Percentiles rank a stretch among this genome's conserved stretches.
Conservation (phyloP, 2,797 vertebrate species). For the Ctenopoma multispine region DNA sequence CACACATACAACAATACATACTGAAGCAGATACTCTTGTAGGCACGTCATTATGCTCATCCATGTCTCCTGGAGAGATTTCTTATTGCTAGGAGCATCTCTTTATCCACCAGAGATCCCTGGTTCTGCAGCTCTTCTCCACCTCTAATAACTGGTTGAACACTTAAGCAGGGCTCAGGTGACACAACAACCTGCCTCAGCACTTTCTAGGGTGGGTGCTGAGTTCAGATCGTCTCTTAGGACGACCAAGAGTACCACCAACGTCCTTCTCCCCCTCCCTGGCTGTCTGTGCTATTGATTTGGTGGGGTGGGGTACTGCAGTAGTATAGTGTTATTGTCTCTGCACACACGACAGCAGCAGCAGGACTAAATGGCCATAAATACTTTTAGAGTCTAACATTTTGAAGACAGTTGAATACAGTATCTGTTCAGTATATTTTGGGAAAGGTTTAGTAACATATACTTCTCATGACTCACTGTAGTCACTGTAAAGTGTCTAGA, state of each 20-base stretch:
- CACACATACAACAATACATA: background rate
- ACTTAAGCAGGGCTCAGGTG: slow-evolving; percentile 8
- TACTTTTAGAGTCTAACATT: background rate
- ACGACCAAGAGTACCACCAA: slow-evolving; percentile 5
- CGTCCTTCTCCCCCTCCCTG: background rate
- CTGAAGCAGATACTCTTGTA: background rate
- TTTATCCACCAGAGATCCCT: background rate
- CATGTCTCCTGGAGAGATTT: background rate
- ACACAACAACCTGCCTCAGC: slow-evolving; percentile 32
- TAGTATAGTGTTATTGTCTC: slow-evolving; percentile 38
- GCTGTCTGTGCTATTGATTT: slow-evolving; percentile 59
- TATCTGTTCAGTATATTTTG: slow-evolving; percentile 3
- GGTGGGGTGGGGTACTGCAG: slow-evolving; percentile 69
- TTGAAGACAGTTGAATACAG: background rate
- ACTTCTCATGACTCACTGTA: background rate
- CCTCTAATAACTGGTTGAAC: slow-evolving; percentile 5
- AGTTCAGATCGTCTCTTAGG: slow-evolving; percentile 29
- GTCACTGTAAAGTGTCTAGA: background rate
- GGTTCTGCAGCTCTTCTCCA: slow-evolving; percentile 2
- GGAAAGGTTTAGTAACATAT: background rate
- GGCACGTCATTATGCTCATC: slow-evolving; percentile 5
- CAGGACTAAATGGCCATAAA: slow-evolving; percentile 4
- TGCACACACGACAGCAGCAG: slow-evolving; percentile 21
- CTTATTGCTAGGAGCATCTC: background rate
- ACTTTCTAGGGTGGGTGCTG: slow-evolving; percentile 16